These are phyloP conservation scores for Novumbra hubbsi DNA, from an alignment of 2,797 vertebrate species.

Conservation along the genomic window DNA sequence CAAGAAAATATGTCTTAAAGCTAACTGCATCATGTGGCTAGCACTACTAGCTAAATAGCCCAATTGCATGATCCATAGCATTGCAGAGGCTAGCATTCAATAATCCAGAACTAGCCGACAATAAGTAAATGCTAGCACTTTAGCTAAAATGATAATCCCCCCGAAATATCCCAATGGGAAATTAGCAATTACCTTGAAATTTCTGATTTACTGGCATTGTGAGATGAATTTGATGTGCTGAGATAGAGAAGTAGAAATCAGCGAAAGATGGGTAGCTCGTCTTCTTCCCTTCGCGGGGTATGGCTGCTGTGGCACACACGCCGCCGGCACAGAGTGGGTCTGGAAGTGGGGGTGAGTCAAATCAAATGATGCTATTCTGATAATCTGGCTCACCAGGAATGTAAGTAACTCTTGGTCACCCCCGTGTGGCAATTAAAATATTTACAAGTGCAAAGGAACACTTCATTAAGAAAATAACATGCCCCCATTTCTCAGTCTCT, in stretches of 20 bases:
- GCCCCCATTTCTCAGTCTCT: no score
- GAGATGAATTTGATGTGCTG: slow-evolving; percentile 23
- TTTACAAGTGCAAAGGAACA: background rate
- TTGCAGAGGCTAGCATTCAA: slow-evolving; percentile 25
- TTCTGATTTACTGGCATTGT: slow-evolving; percentile 74
- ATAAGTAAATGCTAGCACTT: background rate
- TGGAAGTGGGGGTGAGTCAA: background rate
- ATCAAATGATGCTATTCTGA: slow-evolving; percentile 6
- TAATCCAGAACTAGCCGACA: background rate
- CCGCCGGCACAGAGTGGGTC: background rate
- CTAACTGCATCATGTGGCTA: slow-evolving; percentile 6
- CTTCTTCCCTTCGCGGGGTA: slow-evolving; percentile 4
- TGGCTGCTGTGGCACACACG: background rate
- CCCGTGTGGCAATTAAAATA: background rate
- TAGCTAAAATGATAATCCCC: background rate
- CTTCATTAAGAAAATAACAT: background rate
- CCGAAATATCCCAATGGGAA: background rate
- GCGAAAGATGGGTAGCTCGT: background rate
- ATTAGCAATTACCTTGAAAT: slow-evolving; percentile 65
- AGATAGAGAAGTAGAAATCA: background rate
- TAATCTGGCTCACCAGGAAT: slow-evolving; percentile 10
- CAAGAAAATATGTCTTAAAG: slow-evolving; percentile 3
- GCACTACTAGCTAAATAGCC: no score
- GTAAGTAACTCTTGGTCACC: background rate
- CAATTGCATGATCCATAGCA: no score